Base-by-base conservation (phyloP, 2,888 invertebrate genomes). In the Drosophila prolongata region DNA sequence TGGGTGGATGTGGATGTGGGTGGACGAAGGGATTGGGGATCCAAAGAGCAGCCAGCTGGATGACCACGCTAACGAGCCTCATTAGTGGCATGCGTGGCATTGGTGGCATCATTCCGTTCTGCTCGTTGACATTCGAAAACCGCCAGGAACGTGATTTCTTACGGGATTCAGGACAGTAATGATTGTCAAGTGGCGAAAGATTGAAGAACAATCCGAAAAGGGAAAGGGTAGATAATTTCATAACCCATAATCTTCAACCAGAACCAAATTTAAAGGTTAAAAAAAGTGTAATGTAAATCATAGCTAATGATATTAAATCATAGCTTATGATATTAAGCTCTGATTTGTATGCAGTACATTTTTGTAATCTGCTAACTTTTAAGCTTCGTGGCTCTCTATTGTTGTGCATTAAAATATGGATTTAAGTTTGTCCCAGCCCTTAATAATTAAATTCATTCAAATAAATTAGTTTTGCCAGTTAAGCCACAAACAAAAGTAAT, bases 41-140 rank as follows among this genome's bases (percentile, higher is more conserved):
- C 13, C 11, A 24, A 13, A 2, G 27, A n/a, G 37, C 30, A 14
- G 13, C 58, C 58, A 50, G 50, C 60, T 75, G 79, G 71, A 70
- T 64, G 72, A 78, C 78, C 86, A 76, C 82, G 78, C 82, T 85
- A 86, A 86, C 85, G 85, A 87, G 85, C 77, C 85, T 86, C 87
- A 86, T 86, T 86, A 86, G 87, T 85, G 87, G 80, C 80, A 84
- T 77, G 80, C 85, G 76, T 78, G 75, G 79, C 73, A 61, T 72
- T 75, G 77, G 58, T 54, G 56, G 59, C 60, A 54, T 56, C 67
- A 57, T 46, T 59, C 27, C 34, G 43, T n/a, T 37, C 38, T 37
- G 27, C 43, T 34, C 67, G 68, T 54, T 78, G 82, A 85, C 78
- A 79, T 85, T 70, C 69, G 68, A 71, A 68, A 71, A 47, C 65